Evolutionary conservation across 1,140 invertebrate genomes (phyloP).

Genomic region (Oedothorax gibbosus): DNA sequence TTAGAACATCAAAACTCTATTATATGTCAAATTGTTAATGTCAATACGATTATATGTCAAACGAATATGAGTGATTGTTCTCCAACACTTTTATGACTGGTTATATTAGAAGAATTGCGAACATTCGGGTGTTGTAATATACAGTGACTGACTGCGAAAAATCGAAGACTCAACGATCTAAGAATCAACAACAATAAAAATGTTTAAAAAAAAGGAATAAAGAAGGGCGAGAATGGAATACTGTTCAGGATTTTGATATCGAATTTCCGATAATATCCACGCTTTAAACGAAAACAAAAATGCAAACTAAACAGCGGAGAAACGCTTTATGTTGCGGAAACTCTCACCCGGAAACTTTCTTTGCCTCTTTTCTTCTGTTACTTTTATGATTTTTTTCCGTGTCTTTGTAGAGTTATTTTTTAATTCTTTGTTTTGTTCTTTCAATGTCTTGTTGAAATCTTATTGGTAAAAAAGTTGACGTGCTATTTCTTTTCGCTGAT

Average conservation of each 20-base stretch:
- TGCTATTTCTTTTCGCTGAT: too few relatives aligned
- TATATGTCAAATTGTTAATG: too few relatives aligned
- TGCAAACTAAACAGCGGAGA: constrained; percentile 55
- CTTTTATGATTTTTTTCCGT: neutral
- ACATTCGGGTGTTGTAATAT: neutral
- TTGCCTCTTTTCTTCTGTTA: constrained; percentile 20
- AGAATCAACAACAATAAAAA: neutral
- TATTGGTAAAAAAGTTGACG: neutral
- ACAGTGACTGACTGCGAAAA: neutral
- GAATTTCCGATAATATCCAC: constrained; percentile 57
- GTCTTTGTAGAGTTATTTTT: neutral
- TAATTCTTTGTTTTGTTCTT: constrained; percentile 21
- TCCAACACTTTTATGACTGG: too few relatives aligned
- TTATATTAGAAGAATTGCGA: too few relatives aligned
- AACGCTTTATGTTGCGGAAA: constrained; percentile 50
- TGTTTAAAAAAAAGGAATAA: constrained; percentile 1
- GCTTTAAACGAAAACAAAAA: constrained; percentile 37
- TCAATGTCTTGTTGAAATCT: constrained; percentile 40
- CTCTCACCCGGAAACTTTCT: constrained; percentile 40
- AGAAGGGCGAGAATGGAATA: constrained; percentile 29
- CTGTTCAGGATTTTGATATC: constrained; percentile 49
- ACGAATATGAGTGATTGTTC: too few relatives aligned
- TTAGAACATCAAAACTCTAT: too few relatives aligned
- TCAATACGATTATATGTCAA: too few relatives aligned
- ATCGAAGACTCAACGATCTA: neutral